Evolutionary conservation across 2,888 invertebrate genomes (phyloP).

Genomic region (Strigamia transsilvanica): DNA sequence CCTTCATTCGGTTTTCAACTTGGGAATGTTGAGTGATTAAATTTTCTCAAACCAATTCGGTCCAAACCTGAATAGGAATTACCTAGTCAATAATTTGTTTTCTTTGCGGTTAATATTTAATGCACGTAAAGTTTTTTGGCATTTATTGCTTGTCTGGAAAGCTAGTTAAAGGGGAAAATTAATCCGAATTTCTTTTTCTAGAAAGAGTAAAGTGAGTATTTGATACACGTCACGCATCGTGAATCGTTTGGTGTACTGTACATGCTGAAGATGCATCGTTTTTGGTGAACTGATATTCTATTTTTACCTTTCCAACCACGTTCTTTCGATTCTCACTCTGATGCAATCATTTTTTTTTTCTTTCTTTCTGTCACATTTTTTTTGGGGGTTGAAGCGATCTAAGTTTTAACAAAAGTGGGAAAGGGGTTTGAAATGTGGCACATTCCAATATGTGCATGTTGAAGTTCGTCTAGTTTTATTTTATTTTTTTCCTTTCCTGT

Average conservation of each 20-base stretch:
- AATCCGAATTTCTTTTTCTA: not conserved
- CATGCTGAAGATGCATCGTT: not conserved
- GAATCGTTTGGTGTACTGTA: not conserved
- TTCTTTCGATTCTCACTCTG: constrained; percentile 6
- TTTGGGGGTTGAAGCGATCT: constrained; percentile 1
- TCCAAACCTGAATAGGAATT: not conserved
- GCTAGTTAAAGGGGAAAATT: not conserved
- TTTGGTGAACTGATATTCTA: constrained; percentile 20
- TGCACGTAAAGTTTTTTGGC: not conserved
- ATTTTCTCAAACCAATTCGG: constrained; percentile 19
- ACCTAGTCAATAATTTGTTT: not conserved
- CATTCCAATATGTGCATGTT: constrained; percentile 28
- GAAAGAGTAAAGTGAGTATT: not conserved
- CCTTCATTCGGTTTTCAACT: not conserved
- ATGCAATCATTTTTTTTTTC: constrained; percentile 38
- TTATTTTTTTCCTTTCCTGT: not conserved
- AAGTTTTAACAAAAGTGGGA: constrained; percentile 26
- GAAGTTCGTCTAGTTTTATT: constrained; percentile 23
- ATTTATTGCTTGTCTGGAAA: not conserved
- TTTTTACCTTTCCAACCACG: constrained; percentile 44
- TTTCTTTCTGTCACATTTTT: constrained; percentile 36
- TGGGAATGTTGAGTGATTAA: constrained; percentile 23
- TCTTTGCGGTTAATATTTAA: not conserved
- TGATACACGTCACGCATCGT: not conserved
- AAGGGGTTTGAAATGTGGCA: constrained; percentile 40